Evolutionary conservation across 2,113 vertebrate species (phyloP).

Genomic region (Syngnathoides biaculeatus): DNA sequence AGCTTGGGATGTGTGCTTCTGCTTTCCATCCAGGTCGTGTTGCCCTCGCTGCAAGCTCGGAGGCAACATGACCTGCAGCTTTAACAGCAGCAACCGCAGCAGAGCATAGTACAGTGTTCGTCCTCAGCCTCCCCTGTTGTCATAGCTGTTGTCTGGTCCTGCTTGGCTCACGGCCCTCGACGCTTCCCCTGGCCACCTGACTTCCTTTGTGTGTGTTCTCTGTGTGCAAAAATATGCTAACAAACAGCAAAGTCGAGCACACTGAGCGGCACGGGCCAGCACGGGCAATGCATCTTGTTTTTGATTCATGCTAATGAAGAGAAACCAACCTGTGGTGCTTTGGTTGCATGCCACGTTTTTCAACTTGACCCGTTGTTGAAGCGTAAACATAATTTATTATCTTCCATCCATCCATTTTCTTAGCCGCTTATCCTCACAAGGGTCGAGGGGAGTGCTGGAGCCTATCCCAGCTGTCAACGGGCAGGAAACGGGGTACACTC

Average conservation of each 20-base stretch:
- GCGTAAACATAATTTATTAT: too few relatives aligned
- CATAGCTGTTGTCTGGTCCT: slow-evolving; percentile 57
- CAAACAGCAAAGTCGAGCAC: slow-evolving; percentile 29
- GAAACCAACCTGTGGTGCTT: neutral
- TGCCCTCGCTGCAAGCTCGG: slow-evolving; percentile 56
- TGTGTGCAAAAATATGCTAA: slow-evolving; percentile 56
- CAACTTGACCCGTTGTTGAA: neutral
- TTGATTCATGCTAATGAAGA: neutral
- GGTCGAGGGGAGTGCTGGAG: too few relatives aligned
- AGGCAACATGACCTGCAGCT: slow-evolving; percentile 54
- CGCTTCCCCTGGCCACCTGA: slow-evolving; percentile 49
- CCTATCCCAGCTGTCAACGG: too few relatives aligned
- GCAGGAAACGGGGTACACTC: too few relatives aligned
- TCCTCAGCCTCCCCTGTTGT: slow-evolving; percentile 60
- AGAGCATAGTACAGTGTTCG: slow-evolving; percentile 33
- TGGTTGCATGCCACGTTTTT: neutral
- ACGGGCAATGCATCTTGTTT: neutral
- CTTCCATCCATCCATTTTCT: too few relatives aligned
- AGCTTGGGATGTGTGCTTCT: slow-evolving; percentile 42
- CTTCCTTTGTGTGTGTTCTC: slow-evolving; percentile 23
- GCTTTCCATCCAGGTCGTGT: slow-evolving; percentile 59
- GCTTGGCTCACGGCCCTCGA: slow-evolving; percentile 55
- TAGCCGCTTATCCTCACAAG: too few relatives aligned
- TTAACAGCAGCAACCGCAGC: neutral
- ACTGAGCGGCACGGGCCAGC: slow-evolving; percentile 8